Percentiles rank a stretch among this genome's conserved stretches.
Evolutionary conservation across 1,140 invertebrate genomes (phyloP).

Genomic region (Wiebesia pumilae): DNA sequence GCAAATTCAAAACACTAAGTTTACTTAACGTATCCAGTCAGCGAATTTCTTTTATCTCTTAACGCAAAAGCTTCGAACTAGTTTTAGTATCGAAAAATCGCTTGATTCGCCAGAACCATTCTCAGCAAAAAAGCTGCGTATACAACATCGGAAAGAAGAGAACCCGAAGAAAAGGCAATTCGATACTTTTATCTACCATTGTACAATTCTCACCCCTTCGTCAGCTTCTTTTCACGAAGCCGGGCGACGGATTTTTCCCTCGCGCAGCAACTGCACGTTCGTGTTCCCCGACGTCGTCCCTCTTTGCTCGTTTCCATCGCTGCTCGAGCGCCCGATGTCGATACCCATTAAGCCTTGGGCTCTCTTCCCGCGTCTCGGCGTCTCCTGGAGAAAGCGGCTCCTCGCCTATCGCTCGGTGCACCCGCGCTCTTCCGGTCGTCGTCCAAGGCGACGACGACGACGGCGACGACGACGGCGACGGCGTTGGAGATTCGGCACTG

Average conservation of each 20-base stretch:
- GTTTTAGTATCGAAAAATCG: too few relatives aligned
- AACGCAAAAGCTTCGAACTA: too few relatives aligned
- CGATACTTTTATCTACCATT: constrained; percentile 47
- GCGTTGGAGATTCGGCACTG: too few relatives aligned
- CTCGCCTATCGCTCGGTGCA: constrained; percentile 22
- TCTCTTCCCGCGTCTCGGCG: neutral
- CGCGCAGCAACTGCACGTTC: neutral
- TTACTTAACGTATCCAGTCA: too few relatives aligned
- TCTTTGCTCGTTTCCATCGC: neutral
- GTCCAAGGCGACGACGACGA: constrained; percentile 47
- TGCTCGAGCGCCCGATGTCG: constrained; percentile 22
- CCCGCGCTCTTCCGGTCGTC: constrained; percentile 37
- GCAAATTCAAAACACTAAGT: too few relatives aligned
- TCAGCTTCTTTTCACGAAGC: constrained; percentile 47
- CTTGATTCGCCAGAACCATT: neutral
- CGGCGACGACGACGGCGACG: constrained; percentile 61
- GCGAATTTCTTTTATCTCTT: too few relatives aligned
- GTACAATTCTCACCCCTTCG: constrained; percentile 47
- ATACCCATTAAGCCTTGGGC: constrained; percentile 44
- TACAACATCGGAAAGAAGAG: constrained; percentile 1
- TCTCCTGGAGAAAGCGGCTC: neutral
- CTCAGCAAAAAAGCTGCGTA: neutral
- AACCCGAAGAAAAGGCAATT: constrained; percentile 36
- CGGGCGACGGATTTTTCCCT: neutral
- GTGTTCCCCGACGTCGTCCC: neutral